Conservation (phyloP, 2,888 invertebrate species). For the Acleris laterana region DNA sequence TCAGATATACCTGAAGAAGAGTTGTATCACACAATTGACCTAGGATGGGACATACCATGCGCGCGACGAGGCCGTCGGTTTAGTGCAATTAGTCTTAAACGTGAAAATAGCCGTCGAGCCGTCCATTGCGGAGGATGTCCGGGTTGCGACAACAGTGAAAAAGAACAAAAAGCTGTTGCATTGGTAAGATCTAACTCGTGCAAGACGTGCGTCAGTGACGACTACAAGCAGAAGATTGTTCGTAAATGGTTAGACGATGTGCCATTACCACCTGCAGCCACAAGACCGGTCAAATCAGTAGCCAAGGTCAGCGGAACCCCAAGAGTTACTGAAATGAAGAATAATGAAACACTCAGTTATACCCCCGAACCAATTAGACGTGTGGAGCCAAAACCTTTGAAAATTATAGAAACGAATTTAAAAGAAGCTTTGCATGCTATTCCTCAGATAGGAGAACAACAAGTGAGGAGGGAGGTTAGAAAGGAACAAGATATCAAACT, state of each 20-base stretch:
- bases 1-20: slow-evolving; percentile 93
- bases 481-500: slow-evolving; percentile 36
- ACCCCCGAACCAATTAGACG: slow-evolving; percentile 48
- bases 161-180: slow-evolving; percentile 58
- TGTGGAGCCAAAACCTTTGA: slow-evolving; percentile 44
- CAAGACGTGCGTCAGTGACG: slow-evolving; percentile 84
- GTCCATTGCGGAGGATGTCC: slow-evolving; percentile 87
- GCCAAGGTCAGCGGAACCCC: slow-evolving; percentile 77
- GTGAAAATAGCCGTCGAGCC: slow-evolving; percentile 85
- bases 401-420: slow-evolving; percentile 26
- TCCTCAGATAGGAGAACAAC: slow-evolving; percentile 28
- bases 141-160: slow-evolving; percentile 82
- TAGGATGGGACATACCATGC: slow-evolving; percentile 78
- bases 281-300: slow-evolving; percentile 63
- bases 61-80: slow-evolving; percentile 80
- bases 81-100: slow-evolving; percentile 85
- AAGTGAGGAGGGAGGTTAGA: slow-evolving; percentile 40
- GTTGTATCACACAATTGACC: slow-evolving; percentile 73
- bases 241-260: slow-evolving; percentile 91
- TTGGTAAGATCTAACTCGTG: slow-evolving; percentile 80
- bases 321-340: slow-evolving; percentile 61
- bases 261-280: slow-evolving; percentile 65
- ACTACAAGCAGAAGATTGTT: slow-evolving; percentile 90
- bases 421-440: slow-evolving; percentile 27
- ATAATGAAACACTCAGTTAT: slow-evolving; percentile 47